phyloP scores from a whole-genome alignment of 2,888 invertebrate genomes.

The Digitonthophagus gazella region DNA sequence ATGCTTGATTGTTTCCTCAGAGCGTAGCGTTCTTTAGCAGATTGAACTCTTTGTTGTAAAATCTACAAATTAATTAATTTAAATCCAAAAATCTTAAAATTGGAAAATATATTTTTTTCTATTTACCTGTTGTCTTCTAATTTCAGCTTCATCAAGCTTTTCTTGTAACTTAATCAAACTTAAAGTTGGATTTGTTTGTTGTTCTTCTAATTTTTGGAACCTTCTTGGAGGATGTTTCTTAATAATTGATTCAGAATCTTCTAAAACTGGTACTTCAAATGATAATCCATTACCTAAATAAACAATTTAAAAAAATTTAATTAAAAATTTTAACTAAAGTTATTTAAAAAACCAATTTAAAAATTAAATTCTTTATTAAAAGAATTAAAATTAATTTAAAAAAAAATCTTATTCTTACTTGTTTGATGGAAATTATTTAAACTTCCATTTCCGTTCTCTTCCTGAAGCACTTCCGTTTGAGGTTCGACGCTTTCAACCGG shows the following conservation, averaged over 20 bases:
- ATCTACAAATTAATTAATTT: constrained; percentile 38
- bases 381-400: not conserved
- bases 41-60: constrained; percentile 45
- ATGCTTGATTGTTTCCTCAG: constrained; percentile 39
- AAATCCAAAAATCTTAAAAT: not conserved
- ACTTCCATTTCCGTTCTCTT: constrained; percentile 29
- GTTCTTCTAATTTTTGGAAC: constrained; percentile 65
- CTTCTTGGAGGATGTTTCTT: constrained; percentile 66
- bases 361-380: constrained; percentile 7
- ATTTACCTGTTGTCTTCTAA: constrained; percentile 59
- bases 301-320: constrained; percentile 14
- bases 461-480: constrained; percentile 42
- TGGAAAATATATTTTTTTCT: not conserved
- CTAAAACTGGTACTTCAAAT: constrained; percentile 48
- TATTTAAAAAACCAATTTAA: not conserved
- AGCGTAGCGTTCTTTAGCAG: constrained; percentile 41
- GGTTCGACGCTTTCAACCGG: constrained; percentile 44
- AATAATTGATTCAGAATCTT: constrained; percentile 49
- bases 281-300: constrained; percentile 46
- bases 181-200: constrained; percentile 56
- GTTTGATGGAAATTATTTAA: constrained; percentile 45
- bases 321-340: not conserved
- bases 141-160: constrained; percentile 71
- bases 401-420: constrained; percentile 38
- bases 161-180: constrained; percentile 64